Evolutionary conservation across 2,888 invertebrate species (phyloP).

Genomic region (Epirrhoe tristata): DNA sequence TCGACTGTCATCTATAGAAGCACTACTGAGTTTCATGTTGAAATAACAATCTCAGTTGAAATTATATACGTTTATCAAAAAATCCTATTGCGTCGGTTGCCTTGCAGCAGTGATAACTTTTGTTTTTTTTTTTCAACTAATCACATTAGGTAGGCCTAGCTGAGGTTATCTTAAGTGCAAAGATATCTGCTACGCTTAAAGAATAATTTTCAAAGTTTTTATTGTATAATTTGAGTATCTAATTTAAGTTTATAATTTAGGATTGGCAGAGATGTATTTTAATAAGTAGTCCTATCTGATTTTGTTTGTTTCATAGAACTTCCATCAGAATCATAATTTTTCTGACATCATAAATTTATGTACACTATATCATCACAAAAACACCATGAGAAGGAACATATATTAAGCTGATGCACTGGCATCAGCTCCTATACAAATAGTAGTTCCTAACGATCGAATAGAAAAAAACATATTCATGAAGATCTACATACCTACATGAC

Average conservation of each 20-base stretch:
- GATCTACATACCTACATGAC: constrained; percentile 24
- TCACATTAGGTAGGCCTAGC: constrained; percentile 45
- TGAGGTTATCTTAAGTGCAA: constrained; percentile 47
- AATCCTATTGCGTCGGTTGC: constrained; percentile 35
- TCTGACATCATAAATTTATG: constrained; percentile 39
- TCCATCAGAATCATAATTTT: too few species aligned
- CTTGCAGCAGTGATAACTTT: constrained; percentile 48
- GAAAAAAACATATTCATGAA: constrained; percentile 37
- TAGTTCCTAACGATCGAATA: too few species aligned
- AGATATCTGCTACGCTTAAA: constrained; percentile 25
- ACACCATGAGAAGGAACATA: constrained; percentile 24
- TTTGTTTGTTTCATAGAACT: too few species aligned
- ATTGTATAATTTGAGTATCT: too few species aligned
- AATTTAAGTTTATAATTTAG: too few species aligned
- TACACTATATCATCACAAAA: constrained; percentile 32
- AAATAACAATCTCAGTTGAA: neutral
- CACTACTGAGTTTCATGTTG: neutral
- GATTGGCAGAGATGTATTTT: too few species aligned
- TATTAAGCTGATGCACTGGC: constrained; percentile 37
- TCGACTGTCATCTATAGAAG: neutral
- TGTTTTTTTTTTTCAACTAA: constrained; percentile 49
- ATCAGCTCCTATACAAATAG: too few species aligned
- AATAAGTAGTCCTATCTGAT: too few species aligned
- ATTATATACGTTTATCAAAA: constrained; percentile 24
- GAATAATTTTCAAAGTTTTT: neutral